Evolutionary conservation across 2,113 vertebrate genomes (phyloP).

Genomic region (Solea solea): DNA sequence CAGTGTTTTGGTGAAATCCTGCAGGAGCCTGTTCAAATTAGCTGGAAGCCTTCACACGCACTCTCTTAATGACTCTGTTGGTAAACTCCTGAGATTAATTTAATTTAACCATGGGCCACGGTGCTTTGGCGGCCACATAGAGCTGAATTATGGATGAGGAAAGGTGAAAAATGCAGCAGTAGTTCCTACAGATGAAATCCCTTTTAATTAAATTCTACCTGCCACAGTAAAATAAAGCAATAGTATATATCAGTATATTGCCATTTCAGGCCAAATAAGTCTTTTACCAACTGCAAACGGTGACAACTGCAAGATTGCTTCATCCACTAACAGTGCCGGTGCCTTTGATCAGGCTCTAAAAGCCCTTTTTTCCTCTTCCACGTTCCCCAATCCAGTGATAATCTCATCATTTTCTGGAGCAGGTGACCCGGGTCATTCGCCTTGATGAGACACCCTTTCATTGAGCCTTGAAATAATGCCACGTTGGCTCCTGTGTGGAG

Average conservation of each 20-base stretch:
- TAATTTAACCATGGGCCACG: background rate
- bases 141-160: no score
- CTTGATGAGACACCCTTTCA: conserved; percentile 40
- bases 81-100: conserved; percentile 8
- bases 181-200: no score
- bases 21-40: conserved; percentile 35
- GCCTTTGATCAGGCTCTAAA: no score
- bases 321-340: no score
- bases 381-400: conserved; percentile 27
- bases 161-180: background rate
- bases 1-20: conserved; percentile 35
- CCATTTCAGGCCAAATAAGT: no score
- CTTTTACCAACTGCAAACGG: no score
- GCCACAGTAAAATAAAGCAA: no score
- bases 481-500: conserved; percentile 34
- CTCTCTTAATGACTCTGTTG: conserved; percentile 12
- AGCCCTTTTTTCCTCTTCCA: background rate
- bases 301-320: no score
- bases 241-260: no score
- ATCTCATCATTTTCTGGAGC: conserved; percentile 31
- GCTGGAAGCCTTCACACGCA: conserved; percentile 17
- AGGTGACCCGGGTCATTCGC: conserved; percentile 44
- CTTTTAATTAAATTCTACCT: no score
- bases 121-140: no score
- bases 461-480: conserved; percentile 59